Conservation (phyloP, 2,797 vertebrate species). For the Peromyscus eremicus region DNA sequence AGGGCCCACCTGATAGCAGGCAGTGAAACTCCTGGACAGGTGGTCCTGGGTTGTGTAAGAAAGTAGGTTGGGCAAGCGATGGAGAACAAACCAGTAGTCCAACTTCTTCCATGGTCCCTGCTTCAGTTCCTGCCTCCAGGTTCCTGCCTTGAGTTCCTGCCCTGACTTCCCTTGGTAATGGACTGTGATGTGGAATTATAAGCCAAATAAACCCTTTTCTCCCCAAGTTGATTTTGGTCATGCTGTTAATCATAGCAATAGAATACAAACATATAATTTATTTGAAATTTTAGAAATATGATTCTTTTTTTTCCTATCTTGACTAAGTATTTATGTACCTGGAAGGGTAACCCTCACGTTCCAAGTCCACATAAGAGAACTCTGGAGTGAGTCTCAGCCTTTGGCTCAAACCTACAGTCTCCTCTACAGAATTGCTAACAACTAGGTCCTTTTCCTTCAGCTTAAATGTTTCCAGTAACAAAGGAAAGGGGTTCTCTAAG, state of each 20-base stretch:
- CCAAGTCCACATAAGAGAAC: neutral
- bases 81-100: neutral
- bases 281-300: conserved; percentile 4
- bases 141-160: neutral
- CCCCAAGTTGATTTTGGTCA: neutral
- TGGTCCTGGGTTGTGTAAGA: neutral
- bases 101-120: neutral
- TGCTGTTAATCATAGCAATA: neutral
- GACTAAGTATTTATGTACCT: neutral
- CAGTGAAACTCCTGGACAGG: neutral
- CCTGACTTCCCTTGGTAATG: neutral
- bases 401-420: neutral
- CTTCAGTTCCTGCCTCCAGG: neutral
- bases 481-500: neutral
- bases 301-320: conserved; percentile 22
- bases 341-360: neutral
- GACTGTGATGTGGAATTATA: neutral
- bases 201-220: neutral
- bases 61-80: neutral
- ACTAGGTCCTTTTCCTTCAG: neutral
- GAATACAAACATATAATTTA: neutral
- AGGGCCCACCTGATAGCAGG: too few relatives aligned
- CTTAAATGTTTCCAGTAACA: neutral
- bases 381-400: neutral
- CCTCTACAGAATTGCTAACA: neutral